Percentiles rank a stretch among this genome's conserved stretches.
Conservation (phyloP, 2,888 invertebrate species). For the Stramonita haemastoma region DNA sequence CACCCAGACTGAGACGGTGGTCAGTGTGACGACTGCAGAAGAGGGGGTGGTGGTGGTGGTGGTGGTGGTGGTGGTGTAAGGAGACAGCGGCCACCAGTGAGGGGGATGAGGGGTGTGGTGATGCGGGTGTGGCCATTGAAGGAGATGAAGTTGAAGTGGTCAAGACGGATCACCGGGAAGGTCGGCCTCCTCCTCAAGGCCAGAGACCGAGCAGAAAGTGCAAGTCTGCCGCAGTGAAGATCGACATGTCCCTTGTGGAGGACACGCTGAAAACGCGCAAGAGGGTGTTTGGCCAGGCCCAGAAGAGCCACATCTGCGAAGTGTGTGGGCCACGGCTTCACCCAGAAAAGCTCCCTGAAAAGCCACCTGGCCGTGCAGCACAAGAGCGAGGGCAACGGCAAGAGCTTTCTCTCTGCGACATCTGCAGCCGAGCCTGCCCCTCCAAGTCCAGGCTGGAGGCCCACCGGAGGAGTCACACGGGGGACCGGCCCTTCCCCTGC, state of each 20-base stretch:
- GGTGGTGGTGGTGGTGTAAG: not conserved
- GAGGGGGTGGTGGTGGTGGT: not conserved
- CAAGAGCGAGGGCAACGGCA: not conserved
- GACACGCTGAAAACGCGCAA: not conserved
- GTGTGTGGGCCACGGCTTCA: not conserved
- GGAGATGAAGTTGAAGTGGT: not conserved
- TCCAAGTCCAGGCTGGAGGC: not conserved
- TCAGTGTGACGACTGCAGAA: not conserved
- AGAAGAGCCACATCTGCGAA: not conserved
- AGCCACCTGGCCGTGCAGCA: not conserved
- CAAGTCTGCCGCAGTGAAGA: not conserved
- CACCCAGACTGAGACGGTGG: too few relatives aligned
- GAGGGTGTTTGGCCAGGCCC: not conserved
- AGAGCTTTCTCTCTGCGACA: slow-evolving; percentile 7
- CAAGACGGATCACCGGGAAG: not conserved
- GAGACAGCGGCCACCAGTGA: not conserved
- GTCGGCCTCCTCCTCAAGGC: not conserved
- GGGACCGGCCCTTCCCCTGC: slow-evolving; percentile 31
- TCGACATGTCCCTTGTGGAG: not conserved
- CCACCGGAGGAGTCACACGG: slow-evolving; percentile 30
- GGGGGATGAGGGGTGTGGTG: not conserved
- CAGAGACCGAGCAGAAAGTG: not conserved
- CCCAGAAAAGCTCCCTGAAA: not conserved
- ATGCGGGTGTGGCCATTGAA: not conserved
- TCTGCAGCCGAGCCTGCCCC: slow-evolving; percentile 16